Base-by-base conservation (phyloP, 2,797 vertebrate species). In the Bradypus variegatus region DNA sequence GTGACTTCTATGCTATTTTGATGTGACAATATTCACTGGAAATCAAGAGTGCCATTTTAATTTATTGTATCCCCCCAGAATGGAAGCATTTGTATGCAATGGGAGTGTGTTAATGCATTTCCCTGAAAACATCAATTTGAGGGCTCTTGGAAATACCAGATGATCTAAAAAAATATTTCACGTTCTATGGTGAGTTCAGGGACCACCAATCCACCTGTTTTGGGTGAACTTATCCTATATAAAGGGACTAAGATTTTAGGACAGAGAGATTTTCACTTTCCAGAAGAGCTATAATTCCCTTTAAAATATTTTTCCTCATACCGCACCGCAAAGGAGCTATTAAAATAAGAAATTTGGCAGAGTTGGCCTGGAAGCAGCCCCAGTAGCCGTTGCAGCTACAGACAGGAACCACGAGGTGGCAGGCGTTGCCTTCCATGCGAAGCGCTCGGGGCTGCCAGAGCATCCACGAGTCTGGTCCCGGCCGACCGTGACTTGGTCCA, bases 1-100 rank as follows among this genome's bases (percentile, higher is more conserved):
- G 93, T 94, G 96, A 95, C 95, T 96, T 96, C 92, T 96, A 83
- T 92, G 95, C 95, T 96, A 95, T 93, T 97, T 95, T 64, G 96
- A 96, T 95, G 84, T 92, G 96, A 94, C 95, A 92, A 91, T 94
- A 92, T 84, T 83, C 91, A 48, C 93, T 91, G 65, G 94, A 94
- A 96, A 94, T 96, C 95, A 92, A 91, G 95, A 92, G 83, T 90
- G 91, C 95, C 91, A 79, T 93, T 96, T 93, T 94, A 93, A 92
- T 94, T 94, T 89, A 91, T 72, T 90, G 93, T 67, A 93, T 89
- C 91, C 93, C 90, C 89, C 95, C 13, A 16, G 90, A 91, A 82
- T 83, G 89, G 89, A 93, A 73, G 87, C 84, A 86, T 95, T 95
- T 91, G 90, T 88, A 90, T 87, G 89, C 94, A 70, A 5, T 81